A percentile compares a stretch with the other conserved stretches of the same genome.
Evolutionary conservation across 2,113 vertebrate genomes (phyloP).

Genomic region (Procavia capensis): DNA sequence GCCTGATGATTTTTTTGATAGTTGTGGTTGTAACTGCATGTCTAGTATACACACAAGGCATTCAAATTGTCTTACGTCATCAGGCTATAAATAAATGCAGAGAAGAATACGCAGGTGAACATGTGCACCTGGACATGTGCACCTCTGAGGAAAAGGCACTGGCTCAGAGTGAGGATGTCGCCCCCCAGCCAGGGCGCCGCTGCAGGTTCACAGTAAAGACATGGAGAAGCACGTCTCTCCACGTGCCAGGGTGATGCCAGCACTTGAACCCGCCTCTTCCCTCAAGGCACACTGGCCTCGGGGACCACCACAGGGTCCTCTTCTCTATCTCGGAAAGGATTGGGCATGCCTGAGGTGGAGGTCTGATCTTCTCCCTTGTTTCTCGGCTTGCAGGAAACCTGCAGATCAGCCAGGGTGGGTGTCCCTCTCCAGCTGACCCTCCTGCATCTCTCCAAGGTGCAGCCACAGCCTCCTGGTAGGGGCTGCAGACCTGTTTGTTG

Average conservation of each 20-base stretch:
- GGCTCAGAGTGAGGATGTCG: fast-evolving
- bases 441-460: fast-evolving
- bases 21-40: not conserved
- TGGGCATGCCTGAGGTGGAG: fast-evolving
- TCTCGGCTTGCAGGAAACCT: not conserved
- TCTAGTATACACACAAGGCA: not conserved
- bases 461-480: fast-evolving
- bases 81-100: not conserved
- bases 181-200: not conserved
- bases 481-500: not conserved
- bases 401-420: not conserved
- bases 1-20: not conserved
- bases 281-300: fast-evolving
- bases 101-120: not conserved
- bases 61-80: no score
- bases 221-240: not conserved
- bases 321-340: not conserved
- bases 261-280: fast-evolving
- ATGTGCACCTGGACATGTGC: fast-evolving
- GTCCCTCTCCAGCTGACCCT: fast-evolving
- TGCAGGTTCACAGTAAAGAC: no score
- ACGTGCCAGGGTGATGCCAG: no score
- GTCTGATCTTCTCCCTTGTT: not conserved
- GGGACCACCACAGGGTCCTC: not conserved
- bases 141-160: not conserved